Evolutionary conservation across 2,797 vertebrate genomes (phyloP), one percentile per base, ranked within the genome.

Genomic region (Gadopsis marmoratus): DNA sequence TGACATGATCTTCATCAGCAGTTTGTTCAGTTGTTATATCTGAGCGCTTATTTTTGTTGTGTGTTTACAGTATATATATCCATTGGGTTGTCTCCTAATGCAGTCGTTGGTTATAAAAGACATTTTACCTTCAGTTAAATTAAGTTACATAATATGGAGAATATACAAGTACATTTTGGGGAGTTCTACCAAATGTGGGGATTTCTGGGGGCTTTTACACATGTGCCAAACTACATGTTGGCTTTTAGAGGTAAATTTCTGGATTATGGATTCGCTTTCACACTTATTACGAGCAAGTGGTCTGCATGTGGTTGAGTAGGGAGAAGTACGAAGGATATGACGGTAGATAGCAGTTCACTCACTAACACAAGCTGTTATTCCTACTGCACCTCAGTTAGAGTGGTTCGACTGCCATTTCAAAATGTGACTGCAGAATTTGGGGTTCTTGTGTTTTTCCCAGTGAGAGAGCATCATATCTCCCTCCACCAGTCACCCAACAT

Each of bases 401-500:
- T 37, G 8, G n/a, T 71, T 60, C 29, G n/a, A 39, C n/a, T 41
- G 3, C 23, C n/a, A 26, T 5, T 31, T 59, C 29, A 55, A 51
- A 47, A 23, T 61, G 14, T 43, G 33, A 48, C 33, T 3, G 41
- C 33, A 65, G 35, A 21, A 33, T 26, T n/a, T 35, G 7, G 16
- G 41, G 35, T n/a, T 61, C 10, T 71, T 51, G 8, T 39, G 29
- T 47, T 54, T 54, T 26, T 16, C 23, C 9, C 21, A 2, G 13
- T 47, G 9, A 33, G 31, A 63, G 29, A 33, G 3, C 48, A 48
- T 58, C 9, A 51, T 12, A 26, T 23, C 21, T 47, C n/a, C 45
- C 39, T 41, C 51, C 43, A 53, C 10, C 35, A 33, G 69, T 48
- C 29, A 64, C 58, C 31, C 17, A 31, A 60, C 35, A 31, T 73